Evolutionary conservation across 2,888 invertebrate species (phyloP), one percentile per base, ranked within the genome.

Genomic region (Stenurella melanura): DNA sequence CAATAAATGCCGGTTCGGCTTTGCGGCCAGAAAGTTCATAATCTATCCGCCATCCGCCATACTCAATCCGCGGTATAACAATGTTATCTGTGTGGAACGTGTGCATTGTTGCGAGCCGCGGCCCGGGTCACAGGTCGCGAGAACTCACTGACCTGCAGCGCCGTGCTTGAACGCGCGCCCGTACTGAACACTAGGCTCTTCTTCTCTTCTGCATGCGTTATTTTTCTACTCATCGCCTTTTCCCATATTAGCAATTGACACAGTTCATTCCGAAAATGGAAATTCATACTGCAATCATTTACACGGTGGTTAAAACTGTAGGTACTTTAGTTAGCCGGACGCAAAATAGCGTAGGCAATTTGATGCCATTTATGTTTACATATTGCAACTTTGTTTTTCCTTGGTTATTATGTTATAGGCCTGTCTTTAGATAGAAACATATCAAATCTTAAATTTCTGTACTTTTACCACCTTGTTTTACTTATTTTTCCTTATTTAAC

Each of bases 111-210:
- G 86, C 85, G 82, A 84, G 84, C 83, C 84, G 81, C 82, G 79
- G 83, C 76, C 73, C 72, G 81, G 87, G 88, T 88, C 87, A 85
- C 69, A 86, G 88, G 87, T 88, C 88, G 88, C 88, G 88, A 88
- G 88, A 88, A 88, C 87, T 87, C 86, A 87, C 87, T 88, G 88
- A 88, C 88, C 88, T 87, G 87, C 85, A 83, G 82, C 81, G 76
- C 80, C 61, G 72, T 63, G 78, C 75, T 70, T 64, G 67, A 68
- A 74, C 75, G 72, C 73, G 73, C 76, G 76, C 60, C 68, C 68
- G 67, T 19, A 19, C 54, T 21, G n/a, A 17, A 54, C 42, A 61
- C 67, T 64, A 61, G 61, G 61, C 21, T 61, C 61, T 61, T 30
- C 61, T 30, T 34, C 9, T 17, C n/a, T n/a, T 58, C 50, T 7